phyloP scores from a whole-genome alignment of 2,113 vertebrate species.

The Raja brachyura region DNA sequence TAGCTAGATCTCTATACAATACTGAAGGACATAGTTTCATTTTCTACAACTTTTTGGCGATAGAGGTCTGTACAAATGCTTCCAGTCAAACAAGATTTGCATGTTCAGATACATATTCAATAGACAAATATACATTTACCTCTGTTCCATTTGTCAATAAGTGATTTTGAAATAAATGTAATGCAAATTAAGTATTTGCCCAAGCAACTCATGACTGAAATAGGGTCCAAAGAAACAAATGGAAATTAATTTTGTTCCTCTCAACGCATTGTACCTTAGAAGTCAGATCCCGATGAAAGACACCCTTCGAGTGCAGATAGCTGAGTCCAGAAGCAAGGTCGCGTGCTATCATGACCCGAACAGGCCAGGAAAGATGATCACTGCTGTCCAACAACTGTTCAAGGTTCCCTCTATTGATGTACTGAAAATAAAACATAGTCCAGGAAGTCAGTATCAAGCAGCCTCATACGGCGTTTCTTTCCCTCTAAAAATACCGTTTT shows the following conservation, averaged over 20 bases:
- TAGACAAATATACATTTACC: background rate
- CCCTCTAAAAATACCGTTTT: background rate
- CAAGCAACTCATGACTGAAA: background rate
- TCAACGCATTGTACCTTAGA: conserved; percentile 73
- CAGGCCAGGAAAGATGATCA: conserved; percentile 80
- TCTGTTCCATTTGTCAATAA: background rate
- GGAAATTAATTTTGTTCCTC: background rate
- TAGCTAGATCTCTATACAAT: background rate
- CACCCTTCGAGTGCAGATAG: conserved; percentile 91
- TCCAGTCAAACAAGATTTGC: background rate
- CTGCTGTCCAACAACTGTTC: conserved; percentile 90
- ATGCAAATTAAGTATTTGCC: background rate
- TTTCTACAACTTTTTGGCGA: background rate
- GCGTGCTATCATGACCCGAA: conserved; percentile 76
- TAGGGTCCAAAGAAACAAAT: background rate
- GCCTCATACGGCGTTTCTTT: background rate
- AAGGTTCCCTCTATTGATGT: conserved; percentile 93
- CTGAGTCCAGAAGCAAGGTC: conserved; percentile 81
- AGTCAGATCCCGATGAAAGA: conserved; percentile 96
- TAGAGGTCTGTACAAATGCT: background rate
- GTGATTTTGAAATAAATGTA: background rate
- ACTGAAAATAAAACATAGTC: conserved; percentile 61
- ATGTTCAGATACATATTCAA: background rate
- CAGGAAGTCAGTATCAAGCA: background rate
- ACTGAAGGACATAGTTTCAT: background rate